These are phyloP conservation scores for Plectropomus leopardus DNA, from an alignment of 2,113 vertebrate species.

Conservation along the genomic window DNA sequence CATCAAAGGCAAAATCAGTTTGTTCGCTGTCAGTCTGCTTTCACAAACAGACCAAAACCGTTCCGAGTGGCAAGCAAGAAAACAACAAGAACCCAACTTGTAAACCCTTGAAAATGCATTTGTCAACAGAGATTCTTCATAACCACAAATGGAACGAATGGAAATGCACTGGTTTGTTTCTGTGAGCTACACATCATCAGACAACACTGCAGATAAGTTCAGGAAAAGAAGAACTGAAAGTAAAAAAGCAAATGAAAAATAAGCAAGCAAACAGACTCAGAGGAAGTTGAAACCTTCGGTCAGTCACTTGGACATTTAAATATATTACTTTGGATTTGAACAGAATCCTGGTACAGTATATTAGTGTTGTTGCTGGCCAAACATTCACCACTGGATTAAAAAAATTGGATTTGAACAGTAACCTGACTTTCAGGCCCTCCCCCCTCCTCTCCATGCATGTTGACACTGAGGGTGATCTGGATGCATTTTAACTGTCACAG, in stretches of 20 bases:
- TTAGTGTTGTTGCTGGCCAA: constrained; percentile 14
- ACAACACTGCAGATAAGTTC: constrained; percentile 37
- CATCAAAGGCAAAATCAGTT: constrained; percentile 94
- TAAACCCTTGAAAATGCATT: constrained; percentile 70
- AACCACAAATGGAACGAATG: constrained; percentile 72
- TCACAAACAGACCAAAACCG: constrained; percentile 77
- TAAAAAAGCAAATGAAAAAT: constrained; percentile 61
- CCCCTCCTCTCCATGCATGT: constrained; percentile 84
- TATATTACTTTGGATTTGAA: constrained; percentile 10
- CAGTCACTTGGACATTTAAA: constrained; percentile 63
- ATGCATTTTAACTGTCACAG: constrained; percentile 32
- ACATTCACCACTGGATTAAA: background rate
- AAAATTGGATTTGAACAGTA: constrained; percentile 72
- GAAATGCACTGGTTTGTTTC: constrained; percentile 60
- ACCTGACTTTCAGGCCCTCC: constrained; percentile 92
- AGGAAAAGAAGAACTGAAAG: constrained; percentile 33
- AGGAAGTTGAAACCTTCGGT: constrained; percentile 80
- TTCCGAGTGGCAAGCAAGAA: constrained; percentile 86
- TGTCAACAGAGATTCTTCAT: constrained; percentile 32
- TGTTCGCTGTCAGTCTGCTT: constrained; percentile 96
- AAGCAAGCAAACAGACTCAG: constrained; percentile 80
- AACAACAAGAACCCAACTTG: constrained; percentile 85
- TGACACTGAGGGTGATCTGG: constrained; percentile 41
- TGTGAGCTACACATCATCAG: constrained; percentile 39
- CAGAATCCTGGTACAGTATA: background rate